These are phyloP conservation scores for Bergia puertoricense DNA, from an alignment of 92 coral and sea anemone species.

Conservation along the genomic window DNA sequence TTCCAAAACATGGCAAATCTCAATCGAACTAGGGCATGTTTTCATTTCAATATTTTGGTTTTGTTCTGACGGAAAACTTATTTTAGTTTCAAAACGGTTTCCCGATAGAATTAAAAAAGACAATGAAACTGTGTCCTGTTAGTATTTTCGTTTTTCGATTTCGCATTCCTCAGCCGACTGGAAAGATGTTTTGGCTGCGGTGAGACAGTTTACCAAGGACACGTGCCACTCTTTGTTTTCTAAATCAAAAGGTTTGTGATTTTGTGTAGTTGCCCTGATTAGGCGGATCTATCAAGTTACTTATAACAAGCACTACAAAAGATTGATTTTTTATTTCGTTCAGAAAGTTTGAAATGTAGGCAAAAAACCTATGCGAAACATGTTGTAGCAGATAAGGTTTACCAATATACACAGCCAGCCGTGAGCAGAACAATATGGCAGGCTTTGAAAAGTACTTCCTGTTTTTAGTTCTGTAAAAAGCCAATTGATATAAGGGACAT, in stretches of 20 bases:
- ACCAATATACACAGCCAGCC: neutral
- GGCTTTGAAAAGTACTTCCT: constrained; percentile 6
- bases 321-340: no score
- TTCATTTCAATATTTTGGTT: neutral
- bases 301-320: neutral
- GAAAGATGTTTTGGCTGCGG: neutral
- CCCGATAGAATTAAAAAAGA: neutral
- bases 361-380: neutral
- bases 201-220: neutral
- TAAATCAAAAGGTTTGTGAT: neutral
- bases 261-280: neutral
- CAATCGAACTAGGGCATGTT: neutral
- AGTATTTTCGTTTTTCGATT: neutral
- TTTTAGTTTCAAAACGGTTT: no score
- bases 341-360: neutral
- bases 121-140: neutral
- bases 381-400: neutral
- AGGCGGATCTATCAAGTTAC: neutral
- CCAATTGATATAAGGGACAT: neutral
- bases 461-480: neutral
- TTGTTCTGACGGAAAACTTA: no score
- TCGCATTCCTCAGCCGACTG: no score
- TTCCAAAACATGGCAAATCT: neutral
- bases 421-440: neutral
- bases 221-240: neutral